Conservation (phyloP, 2,888 invertebrate genomes). For the Eristalinus sepulchralis region DNA sequence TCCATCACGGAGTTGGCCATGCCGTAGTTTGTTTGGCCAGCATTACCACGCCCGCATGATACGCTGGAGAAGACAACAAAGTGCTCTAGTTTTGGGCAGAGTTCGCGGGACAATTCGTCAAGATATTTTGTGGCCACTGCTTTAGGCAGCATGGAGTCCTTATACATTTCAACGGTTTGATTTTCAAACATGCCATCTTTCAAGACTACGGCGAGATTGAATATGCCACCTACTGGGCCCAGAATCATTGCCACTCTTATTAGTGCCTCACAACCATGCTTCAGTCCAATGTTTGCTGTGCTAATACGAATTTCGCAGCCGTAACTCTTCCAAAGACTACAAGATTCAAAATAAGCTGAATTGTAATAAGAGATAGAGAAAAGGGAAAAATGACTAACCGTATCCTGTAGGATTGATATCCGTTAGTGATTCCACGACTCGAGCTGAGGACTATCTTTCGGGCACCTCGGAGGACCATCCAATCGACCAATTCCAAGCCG, state of each 20-base stretch:
- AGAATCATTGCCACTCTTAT: slow-evolving; percentile 84
- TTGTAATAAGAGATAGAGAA: too few relatives aligned
- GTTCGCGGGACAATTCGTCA: slow-evolving; percentile 85
- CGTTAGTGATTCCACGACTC: slow-evolving; percentile 88
- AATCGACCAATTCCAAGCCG: slow-evolving; percentile 93
- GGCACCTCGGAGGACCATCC: slow-evolving; percentile 92
- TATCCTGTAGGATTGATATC: slow-evolving; percentile 90
- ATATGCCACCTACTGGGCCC: slow-evolving; percentile 91
- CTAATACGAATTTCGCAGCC: slow-evolving; percentile 87
- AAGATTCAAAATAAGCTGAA: background rate
- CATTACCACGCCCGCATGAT: slow-evolving; percentile 95
- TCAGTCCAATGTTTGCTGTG: slow-evolving; percentile 86
- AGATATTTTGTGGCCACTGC: slow-evolving; percentile 89
- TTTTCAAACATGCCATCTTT: slow-evolving; percentile 89
- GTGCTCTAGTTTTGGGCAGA: slow-evolving; percentile 84
- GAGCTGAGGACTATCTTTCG: slow-evolving; percentile 90
- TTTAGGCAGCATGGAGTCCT: slow-evolving; percentile 88
- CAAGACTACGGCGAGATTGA: slow-evolving; percentile 93
- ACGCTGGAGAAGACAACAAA: slow-evolving; percentile 96
- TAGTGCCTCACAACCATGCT: slow-evolving; percentile 86
- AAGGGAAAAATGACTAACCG: slow-evolving; percentile 81
- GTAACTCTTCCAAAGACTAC: slow-evolving; percentile 86
- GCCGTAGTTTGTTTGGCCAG: slow-evolving; percentile 92
- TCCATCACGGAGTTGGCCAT: slow-evolving; percentile 96
- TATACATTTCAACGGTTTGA: slow-evolving; percentile 87